Evolutionary conservation across 2,888 invertebrate species (phyloP).

Genomic region (Neocrepidodera transversa): DNA sequence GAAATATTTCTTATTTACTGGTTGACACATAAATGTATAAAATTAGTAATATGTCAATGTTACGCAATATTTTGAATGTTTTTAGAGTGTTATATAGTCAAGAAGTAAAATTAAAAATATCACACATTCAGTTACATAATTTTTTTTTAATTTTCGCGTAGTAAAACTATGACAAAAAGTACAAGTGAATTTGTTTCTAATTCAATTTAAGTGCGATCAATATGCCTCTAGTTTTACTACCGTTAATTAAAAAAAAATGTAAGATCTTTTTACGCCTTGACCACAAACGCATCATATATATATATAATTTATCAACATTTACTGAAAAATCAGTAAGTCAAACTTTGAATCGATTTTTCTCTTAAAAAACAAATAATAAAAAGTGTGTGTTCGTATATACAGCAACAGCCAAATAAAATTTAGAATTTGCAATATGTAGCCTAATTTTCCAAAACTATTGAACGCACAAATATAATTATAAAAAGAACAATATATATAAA

Average conservation of each 20-base stretch:
- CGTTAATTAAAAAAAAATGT: conserved; percentile 1
- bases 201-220: background rate
- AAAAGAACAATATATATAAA: no score
- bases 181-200: conserved; percentile 37
- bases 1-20: conserved; percentile 28
- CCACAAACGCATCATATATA: conserved; percentile 52
- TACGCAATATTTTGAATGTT: conserved; percentile 41
- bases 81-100: conserved; percentile 45
- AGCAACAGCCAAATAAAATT: no score
- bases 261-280: conserved; percentile 33
- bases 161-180: conserved; percentile 6
- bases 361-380: background rate
- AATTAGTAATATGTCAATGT: conserved; percentile 49
- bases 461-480: no score
- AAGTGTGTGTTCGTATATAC: background rate
- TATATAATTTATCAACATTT: conserved; percentile 61
- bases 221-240: conserved; percentile 3
- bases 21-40: conserved; percentile 23
- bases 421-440: no score
- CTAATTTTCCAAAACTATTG: no score
- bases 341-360: conserved; percentile 1
- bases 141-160: conserved; percentile 21
- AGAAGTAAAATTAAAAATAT: conserved; percentile 45
- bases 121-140: conserved; percentile 44
- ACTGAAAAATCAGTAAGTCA: conserved; percentile 48